Conservation (phyloP, 2,797 vertebrate genomes). For the Micropoecilia bifurca region DNA sequence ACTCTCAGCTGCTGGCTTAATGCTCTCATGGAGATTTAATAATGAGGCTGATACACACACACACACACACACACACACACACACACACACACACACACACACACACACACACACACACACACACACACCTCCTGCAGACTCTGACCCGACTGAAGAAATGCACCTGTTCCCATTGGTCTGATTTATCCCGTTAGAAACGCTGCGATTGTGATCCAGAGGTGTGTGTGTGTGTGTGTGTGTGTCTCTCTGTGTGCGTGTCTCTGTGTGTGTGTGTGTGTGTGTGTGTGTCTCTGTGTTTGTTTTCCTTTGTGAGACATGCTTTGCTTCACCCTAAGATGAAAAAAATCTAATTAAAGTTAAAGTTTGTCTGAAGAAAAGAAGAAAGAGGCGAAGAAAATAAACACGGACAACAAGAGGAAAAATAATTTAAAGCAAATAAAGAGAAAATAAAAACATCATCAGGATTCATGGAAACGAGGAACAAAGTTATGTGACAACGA, state of each 20-base stretch:
- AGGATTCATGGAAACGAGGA: neutral
- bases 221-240: neutral
- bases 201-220: constrained; percentile 33
- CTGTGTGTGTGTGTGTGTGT: neutral
- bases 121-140: neutral
- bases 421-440: neutral
- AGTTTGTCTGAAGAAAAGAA: neutral
- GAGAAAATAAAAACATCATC: neutral
- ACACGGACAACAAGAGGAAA: neutral
- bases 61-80: constrained; percentile 24
- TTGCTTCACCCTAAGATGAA: neutral
- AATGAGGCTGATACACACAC: constrained; percentile 43
- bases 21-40: constrained; percentile 68
- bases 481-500: neutral
- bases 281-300: constrained; percentile 4
- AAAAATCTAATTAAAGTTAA: neutral
- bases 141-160: constrained; percentile 44
- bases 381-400: neutral
- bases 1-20: constrained; percentile 60
- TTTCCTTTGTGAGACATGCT: neutral
- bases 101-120: neutral
- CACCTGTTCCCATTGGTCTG: constrained; percentile 36
- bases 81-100: constrained; percentile 15
- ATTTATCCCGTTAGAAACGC: constrained; percentile 55
- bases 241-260: neutral